Conservation (phyloP, 2,888 invertebrate genomes). For the Chorisops tibialis region DNA sequence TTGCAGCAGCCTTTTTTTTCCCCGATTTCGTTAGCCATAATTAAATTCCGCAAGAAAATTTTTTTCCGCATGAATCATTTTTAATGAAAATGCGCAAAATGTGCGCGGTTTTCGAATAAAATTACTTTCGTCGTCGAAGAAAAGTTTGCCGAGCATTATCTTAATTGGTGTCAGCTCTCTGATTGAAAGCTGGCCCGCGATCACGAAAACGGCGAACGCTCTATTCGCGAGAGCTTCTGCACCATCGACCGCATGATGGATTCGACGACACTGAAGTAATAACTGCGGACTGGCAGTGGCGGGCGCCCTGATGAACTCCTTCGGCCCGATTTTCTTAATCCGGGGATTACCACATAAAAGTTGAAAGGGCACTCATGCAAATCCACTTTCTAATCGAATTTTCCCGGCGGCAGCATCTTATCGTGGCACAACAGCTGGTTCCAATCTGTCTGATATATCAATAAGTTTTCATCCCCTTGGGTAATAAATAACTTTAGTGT, state of each 20-base stretch:
- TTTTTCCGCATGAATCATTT: too few species aligned
- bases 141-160: too few species aligned
- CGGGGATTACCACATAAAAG: slow-evolving; percentile 15
- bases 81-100: too few species aligned
- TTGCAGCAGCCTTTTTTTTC: too few species aligned
- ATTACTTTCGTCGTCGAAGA: too few species aligned
- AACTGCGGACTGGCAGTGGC: background rate
- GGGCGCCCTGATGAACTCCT: background rate
- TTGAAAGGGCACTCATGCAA: slow-evolving; percentile 25
- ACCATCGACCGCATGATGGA: too few species aligned
- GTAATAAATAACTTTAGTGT: slow-evolving; percentile 37
- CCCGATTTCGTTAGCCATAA: too few species aligned
- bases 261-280: too few species aligned
- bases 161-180: too few species aligned
- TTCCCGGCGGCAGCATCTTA: slow-evolving; percentile 30
- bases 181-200: too few species aligned
- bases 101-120: too few species aligned
- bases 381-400: slow-evolving; percentile 30
- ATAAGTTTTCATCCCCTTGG: slow-evolving; percentile 37
- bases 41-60: too few species aligned
- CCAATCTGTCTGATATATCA: slow-evolving; percentile 40
- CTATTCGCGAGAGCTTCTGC: background rate
- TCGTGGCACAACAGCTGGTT: slow-evolving; percentile 38
- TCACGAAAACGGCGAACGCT: background rate
- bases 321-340: background rate